Base-by-base conservation (phyloP, 2,113 vertebrate genomes). In the Oriolus oriolus region DNA sequence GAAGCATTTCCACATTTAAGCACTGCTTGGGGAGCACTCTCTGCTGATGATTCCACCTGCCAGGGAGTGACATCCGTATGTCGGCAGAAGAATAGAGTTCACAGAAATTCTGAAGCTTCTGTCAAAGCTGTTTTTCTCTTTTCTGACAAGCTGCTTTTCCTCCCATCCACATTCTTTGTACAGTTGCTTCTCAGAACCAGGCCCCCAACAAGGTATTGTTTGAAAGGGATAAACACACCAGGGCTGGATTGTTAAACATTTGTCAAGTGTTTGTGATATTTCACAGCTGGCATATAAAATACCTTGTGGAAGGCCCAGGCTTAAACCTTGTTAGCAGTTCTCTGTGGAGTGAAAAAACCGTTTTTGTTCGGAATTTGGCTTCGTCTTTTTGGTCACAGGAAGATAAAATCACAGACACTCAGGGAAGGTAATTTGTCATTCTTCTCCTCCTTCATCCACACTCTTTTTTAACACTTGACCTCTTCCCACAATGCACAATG, bases 261-360 rank as follows among this genome's bases (percentile, higher is more conserved):
- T 96, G 93, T 94, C 92, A 97, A 94, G 96, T 95, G 85, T 93
- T 95, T 95, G 95, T 95, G 95, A 95, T 93, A 97, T 94, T 97
- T 96, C 76, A 93, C 93, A 97, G 93, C 95, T 97, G 96, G 91
- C 71, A 87, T 84, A 86, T 80, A 87, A 97, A 96, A 97, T 90
- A 83, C 69, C 54, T 61, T 47, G 76, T 84, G 54, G 76, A 93
- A 90, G 50, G 33, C 79, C 39, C 27, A 44, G 69, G 73, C 83
- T 80, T 87, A 79, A 87, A 77, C 31, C 71, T 92, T 78, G 39
- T 70, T 95, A 84, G 41, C 16, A 52, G 54, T 28, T 52, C 26
- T 73, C 22, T 39, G 33, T 53, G 17, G 35, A 83, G 41, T 3
- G 4, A 86, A 66, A 35, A 65, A 22, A 0, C 3, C 3, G 13